A percentile compares a stretch with the other conserved stretches of the same genome.
phyloP scores from a whole-genome alignment of 2,113 vertebrate species.

The Triplophysa tibetana region DNA sequence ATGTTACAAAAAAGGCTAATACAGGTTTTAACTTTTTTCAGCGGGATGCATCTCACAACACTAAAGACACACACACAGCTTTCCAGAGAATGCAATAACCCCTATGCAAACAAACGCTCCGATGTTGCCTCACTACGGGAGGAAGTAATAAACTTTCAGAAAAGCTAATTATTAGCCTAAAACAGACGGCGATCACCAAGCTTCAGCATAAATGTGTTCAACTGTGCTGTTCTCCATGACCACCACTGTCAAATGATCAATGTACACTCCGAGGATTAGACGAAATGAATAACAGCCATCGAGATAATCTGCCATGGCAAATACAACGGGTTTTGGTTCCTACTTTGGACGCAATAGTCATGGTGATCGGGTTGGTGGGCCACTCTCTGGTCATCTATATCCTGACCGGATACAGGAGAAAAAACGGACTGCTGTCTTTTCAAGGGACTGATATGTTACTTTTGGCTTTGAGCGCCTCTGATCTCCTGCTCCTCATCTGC shows the following conservation, averaged over 20 bases:
- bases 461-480: slow-evolving; percentile 70
- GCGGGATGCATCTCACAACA: neutral
- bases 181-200: slow-evolving; percentile 43
- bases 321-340: slow-evolving; percentile 62
- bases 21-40: neutral
- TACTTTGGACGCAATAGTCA: slow-evolving; percentile 68
- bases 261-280: neutral
- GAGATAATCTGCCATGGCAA: neutral
- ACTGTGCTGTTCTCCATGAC: slow-evolving; percentile 39
- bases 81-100: slow-evolving; percentile 32
- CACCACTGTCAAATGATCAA: slow-evolving; percentile 38
- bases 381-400: slow-evolving; percentile 71
- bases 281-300: slow-evolving; percentile 50
- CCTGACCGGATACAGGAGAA: slow-evolving; percentile 61
- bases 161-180: slow-evolving; percentile 19
- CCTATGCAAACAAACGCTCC: slow-evolving; percentile 36
- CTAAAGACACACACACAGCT: slow-evolving; percentile 18
- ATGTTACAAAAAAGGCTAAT: neutral
- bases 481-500: slow-evolving; percentile 71
- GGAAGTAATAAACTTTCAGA: slow-evolving; percentile 45
- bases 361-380: slow-evolving; percentile 69
- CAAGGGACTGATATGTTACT: slow-evolving; percentile 74
- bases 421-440: slow-evolving; percentile 39
- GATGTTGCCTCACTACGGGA: slow-evolving; percentile 37
- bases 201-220: neutral